Evolutionary conservation across 2,113 vertebrate genomes (phyloP), one percentile per base, ranked within the genome.

Genomic region (Leucopsar rothschildi): DNA sequence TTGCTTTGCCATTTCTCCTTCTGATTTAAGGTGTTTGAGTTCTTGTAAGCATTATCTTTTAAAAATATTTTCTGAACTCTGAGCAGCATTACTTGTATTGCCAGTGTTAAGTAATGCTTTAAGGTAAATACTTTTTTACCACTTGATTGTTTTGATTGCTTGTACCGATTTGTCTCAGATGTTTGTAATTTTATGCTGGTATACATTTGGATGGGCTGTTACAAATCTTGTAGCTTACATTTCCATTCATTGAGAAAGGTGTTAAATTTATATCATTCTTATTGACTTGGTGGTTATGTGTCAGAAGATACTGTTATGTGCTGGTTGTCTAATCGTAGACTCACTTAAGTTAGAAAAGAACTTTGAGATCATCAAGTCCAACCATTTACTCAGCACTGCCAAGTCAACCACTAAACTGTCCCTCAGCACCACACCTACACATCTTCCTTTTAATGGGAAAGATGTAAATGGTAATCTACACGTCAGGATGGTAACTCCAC

Each of bases 151-250:
- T 93, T 93, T 88, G 65, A 59, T 50, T 0, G 0, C 59, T 92
- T 83, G 28, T 33, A 14, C 44, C 64, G 31, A 39, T 83, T 95
- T 92, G 31, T 79, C 84, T 80, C 80, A 70, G 72, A 37, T 68
- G 20, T 83, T 88, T 83, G 33, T 35, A 40, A 9, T 86, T 86
- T 77, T 68, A 39, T 88, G 31, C 28, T 88, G 49, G 4, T 63
- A 21, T 37, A 22, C 53, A 20, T 80, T 85, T 82, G 64, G 24
- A 77, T 37, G 8, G 28, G 45, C 42, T 86, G 23, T 80, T 88
- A 61, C 5, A 64, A 77, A 45, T 72, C 55, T 65, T 69, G 19
- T 39, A 50, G 22, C 18, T 65, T 77, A 27, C 63, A 68, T 82
- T 79, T 93, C 15, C 20, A 22, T 86, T 91, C 3, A 28, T 35